phyloP scores from a whole-genome alignment of 2,888 invertebrate species.

The Drosophila algonquin region DNA sequence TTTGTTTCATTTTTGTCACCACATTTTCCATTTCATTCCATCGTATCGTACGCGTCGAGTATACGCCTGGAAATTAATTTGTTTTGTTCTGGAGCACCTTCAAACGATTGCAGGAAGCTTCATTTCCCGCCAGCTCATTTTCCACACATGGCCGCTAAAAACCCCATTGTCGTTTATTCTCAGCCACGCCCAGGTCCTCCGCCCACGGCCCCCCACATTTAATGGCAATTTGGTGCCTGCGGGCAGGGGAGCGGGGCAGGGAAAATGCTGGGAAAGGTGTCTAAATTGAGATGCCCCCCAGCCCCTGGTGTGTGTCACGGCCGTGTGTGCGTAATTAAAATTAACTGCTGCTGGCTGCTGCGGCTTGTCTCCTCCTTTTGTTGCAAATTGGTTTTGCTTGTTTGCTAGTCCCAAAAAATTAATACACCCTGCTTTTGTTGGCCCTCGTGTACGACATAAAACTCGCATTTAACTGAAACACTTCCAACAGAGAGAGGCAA shows the following conservation, averaged over 20 bases:
- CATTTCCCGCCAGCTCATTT: conserved; percentile 51
- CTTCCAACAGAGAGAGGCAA: conserved; percentile 10
- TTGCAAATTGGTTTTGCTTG: conserved; percentile 77
- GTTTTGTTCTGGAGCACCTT: conserved; percentile 72
- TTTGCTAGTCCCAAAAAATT: conserved; percentile 47
- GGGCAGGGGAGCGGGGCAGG: conserved; percentile 8
- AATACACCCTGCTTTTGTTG: conserved; percentile 29
- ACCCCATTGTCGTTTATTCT: conserved; percentile 74
- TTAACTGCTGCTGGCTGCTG: conserved; percentile 64
- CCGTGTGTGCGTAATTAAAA: conserved; percentile 74
- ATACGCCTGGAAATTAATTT: conserved; percentile 71
- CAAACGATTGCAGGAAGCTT: conserved; percentile 69
- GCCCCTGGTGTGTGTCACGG: conserved; percentile 51
- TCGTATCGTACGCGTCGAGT: conserved; percentile 3
- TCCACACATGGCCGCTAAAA: conserved; percentile 55
- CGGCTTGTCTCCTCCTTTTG: conserved; percentile 18
- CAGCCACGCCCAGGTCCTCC: conserved; percentile 34
- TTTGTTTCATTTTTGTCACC: conserved; percentile 13
- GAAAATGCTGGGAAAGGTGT: conserved; percentile 58
- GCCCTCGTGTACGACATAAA: conserved; percentile 52
- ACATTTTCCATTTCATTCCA: conserved; percentile 2
- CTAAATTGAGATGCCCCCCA: conserved; percentile 72
- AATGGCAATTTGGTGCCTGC: conserved; percentile 65
- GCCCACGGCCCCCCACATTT: conserved; percentile 55
- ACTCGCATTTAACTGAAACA: conserved; percentile 55